phyloP scores from a whole-genome alignment of 2,113 vertebrate species.

The Tetrao urogallus region DNA sequence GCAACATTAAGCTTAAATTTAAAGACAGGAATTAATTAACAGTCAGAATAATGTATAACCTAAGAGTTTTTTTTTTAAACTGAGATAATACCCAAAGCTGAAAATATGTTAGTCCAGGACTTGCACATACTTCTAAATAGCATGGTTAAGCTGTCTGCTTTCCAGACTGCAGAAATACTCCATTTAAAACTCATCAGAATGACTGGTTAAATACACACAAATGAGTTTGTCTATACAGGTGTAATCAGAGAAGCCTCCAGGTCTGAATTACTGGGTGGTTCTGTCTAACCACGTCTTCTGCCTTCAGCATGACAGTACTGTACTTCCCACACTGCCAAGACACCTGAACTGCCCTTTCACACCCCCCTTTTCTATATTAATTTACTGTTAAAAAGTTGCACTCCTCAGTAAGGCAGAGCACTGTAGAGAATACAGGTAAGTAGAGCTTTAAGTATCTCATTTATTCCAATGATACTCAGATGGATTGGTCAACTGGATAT shows the following conservation, averaged over 20 bases:
- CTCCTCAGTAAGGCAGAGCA: background rate
- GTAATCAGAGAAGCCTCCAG: background rate
- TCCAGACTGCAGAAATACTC: background rate
- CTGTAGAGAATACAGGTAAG: background rate
- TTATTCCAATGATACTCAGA: background rate
- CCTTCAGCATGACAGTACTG: background rate
- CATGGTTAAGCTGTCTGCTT: background rate
- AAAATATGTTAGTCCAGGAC: background rate
- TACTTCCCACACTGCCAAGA: background rate
- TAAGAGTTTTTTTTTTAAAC: background rate
- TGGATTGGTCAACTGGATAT: background rate
- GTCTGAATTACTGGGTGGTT: rapidly evolving
- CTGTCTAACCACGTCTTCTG: background rate
- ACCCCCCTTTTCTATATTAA: background rate
- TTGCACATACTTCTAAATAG: background rate
- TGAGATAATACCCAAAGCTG: background rate
- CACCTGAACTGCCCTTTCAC: background rate
- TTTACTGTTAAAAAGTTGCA: background rate
- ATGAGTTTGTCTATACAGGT: background rate
- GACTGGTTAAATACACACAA: background rate
- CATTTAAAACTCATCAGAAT: background rate
- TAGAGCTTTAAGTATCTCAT: background rate
- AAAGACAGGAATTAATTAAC: background rate
- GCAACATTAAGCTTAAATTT: background rate
- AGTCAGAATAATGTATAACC: background rate